Base-by-base conservation (phyloP, 2,888 invertebrate species). In the Melanostoma scalare region DNA sequence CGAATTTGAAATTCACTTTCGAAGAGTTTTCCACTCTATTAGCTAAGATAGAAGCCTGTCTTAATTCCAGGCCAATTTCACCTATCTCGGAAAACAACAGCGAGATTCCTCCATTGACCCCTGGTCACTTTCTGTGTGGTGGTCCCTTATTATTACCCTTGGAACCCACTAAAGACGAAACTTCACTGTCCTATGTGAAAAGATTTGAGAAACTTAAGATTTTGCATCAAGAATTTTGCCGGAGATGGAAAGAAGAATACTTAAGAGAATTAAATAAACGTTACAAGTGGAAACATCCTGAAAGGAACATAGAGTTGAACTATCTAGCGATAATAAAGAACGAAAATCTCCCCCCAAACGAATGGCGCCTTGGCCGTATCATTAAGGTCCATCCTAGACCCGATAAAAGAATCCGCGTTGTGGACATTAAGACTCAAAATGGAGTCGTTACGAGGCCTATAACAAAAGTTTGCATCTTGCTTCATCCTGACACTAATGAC, bases 211-310 rank as follows among this genome's bases (percentile, higher is more conserved):
- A 46, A 5, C 33, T 60, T 10, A 56, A 60, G 35, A 40, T 33
- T 36, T 33, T 77, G 8, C 31, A 50, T 42, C 76, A 76, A 31
- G 55, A 65, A 46, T 82, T 85, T 60, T 82, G 85, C 61, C 35
- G 55, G 0, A 38, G 69, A 6, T 82, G 81, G 77, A 53, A 53
- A 30, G 58, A 46, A 2, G 76, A 85, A 42, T 85, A 81, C 38
- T n/a, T 85, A 6, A 46, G 10, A 44, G 38, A 46, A n/a, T 30
- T 80, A 6, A 58, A 75, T 30, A 73, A 53, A 8, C 3, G 75
- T 30, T 50, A 55, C 3, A 75, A 68, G 42, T 60, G 67, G 61
- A 30, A 20, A 33, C 31, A 53, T 36, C 53, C 53, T 2, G 2
- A 50, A 30, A 3, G 50, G 0, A 6, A 50, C 9, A 50, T 50